phyloP scores from a whole-genome alignment of 2,888 invertebrate species.

The Ornithoptera alexandrae region DNA sequence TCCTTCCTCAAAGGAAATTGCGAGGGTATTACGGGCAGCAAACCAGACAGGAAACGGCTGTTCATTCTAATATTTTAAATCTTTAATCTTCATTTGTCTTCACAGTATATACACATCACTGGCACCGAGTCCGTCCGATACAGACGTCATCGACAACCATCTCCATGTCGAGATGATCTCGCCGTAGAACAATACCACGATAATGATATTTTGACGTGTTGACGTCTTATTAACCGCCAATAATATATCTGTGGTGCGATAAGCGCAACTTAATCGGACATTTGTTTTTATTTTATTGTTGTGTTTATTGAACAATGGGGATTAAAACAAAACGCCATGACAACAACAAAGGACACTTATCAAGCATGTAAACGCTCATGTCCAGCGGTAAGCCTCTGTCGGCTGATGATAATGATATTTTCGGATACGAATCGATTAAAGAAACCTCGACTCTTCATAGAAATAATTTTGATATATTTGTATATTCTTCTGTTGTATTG shows the following conservation, averaged over 20 bases:
- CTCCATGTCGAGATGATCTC: constrained; percentile 38
- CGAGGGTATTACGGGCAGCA: too few relatives aligned
- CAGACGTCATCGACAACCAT: constrained; percentile 32
- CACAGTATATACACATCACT: constrained; percentile 12
- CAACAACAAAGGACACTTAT: neutral
- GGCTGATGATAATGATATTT: too few relatives aligned
- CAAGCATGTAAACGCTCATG: too few relatives aligned
- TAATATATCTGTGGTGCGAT: constrained; percentile 33
- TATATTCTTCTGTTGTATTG: too few relatives aligned
- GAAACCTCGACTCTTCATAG: too few relatives aligned
- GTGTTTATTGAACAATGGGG: constrained; percentile 15
- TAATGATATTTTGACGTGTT: constrained; percentile 59
- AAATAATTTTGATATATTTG: too few relatives aligned
- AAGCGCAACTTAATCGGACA: constrained; percentile 33
- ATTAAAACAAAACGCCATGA: constrained; percentile 1
- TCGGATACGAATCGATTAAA: too few relatives aligned
- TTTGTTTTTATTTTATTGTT: constrained; percentile 30
- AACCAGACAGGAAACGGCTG: too few relatives aligned
- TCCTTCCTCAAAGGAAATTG: too few relatives aligned
- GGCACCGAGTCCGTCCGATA: constrained; percentile 22
- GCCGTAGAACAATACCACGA: constrained; percentile 43
- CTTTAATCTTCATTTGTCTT: neutral
- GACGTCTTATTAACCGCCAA: constrained; percentile 55
- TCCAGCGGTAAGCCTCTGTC: too few relatives aligned
- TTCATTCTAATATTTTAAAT: neutral